Evolutionary conservation across 2,797 vertebrate genomes (phyloP), one percentile per base, ranked within the genome.

Genomic region (Podarcis lilfordi): DNA sequence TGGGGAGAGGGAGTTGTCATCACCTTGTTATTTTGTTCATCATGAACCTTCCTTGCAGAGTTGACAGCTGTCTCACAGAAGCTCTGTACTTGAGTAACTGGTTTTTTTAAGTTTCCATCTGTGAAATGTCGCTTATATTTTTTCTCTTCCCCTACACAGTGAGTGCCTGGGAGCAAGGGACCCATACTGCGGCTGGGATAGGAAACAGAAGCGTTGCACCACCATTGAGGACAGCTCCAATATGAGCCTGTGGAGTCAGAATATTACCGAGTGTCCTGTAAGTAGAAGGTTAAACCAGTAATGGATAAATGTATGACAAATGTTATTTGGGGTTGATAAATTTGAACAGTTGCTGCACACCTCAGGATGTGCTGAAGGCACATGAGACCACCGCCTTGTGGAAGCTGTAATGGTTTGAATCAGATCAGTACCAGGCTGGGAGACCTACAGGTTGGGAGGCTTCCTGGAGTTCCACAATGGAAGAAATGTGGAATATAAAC

Each of bases 201-300:
- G 96, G 91, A 98, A 98, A 92, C 98, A 99, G 97, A 98, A 98
- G 13, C 96, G 95, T 40, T 99, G 99, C 95, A 99, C 98, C 93
- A 98, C 98, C 0, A 97, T 99, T 76, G 98, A 99, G 95, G 98
- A 99, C 96, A 99, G 99, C 94, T 98, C 98, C 95, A 99, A 99
- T 97, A 99, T 99, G 99, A 99, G 98, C 95, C 98, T 99, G 89
- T 99, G 99, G 99, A 98, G 96, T 88, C 99, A 99, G 97, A 99
- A 99, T 96, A 99, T 99, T 97, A 98, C 98, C 0, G 96, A 97
- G 23, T 99, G 99, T 93, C 99, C 99, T 89, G 99, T 99, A 97
- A 98, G 98, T 94, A 45, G 55, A 92, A 82, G 59, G 19, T 59
- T 81, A 35, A 87, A 32, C 64, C 15, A 83, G 86, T 87, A 66